Base-by-base conservation (phyloP, 2,113 vertebrate species). In the Guaruba guarouba region DNA sequence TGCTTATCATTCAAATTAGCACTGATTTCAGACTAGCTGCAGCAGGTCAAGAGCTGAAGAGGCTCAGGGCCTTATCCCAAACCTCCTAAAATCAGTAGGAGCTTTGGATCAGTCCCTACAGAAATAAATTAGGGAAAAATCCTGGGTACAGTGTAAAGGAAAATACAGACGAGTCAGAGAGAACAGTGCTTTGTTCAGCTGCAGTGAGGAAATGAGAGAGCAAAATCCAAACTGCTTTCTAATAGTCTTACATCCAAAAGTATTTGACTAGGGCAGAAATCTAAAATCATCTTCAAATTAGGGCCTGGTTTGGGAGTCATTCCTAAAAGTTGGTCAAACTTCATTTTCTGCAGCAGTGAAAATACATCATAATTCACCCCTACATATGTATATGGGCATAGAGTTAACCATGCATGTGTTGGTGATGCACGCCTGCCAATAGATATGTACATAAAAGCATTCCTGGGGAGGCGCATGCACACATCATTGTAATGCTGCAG, bases 171-270 rank as follows among this genome's bases (percentile, higher is more conserved):
- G 41, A 90, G 41, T 69, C 22, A 2, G 49, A 95, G 93, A 92
- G 94, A 95, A 94, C 10, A 68, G 49, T 77, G 90, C 95, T 98
- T 97, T 97, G 95, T 90, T 94, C 94, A 43, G 91, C 93, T 92
- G 77, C 43, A 0, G 48, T 5, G 13, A 59, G 63, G 71, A 88
- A 63, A 69, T 51, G 74, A 41, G 49, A 55, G 46, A 90, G 85
- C 66, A 94, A 94, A 86, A 94, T 51, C 95, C 93, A 91, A 44
- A 12, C 55, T 37, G 35, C 27, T 39, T 52, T 49, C 55, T 73
- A 80, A 61, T 39, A 54, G 73, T 67, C 52, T 18, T 41, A 20
- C 15, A 39, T 35, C 31, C 9, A 7, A 73, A 3, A 17, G 6
- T 31, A 11, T 49, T 52, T 62, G 44, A 28, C 5, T 3, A 25